Conservation (phyloP, 1,140 invertebrate genomes). For the Eciton burchellii region DNA sequence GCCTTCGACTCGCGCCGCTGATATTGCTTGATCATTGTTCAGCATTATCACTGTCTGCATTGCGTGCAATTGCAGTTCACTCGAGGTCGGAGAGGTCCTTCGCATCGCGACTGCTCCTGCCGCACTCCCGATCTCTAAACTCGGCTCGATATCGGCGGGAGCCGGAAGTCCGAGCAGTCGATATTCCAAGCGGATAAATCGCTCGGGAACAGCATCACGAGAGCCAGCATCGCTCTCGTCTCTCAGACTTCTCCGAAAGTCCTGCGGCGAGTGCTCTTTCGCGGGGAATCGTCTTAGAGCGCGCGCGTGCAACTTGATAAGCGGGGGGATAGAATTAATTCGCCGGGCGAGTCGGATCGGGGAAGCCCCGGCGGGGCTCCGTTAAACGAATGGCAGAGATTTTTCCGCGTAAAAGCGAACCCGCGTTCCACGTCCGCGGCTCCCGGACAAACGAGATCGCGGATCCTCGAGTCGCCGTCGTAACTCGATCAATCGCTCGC, state of each 20-base stretch:
- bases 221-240: not conserved
- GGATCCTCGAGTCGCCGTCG: constrained; percentile 38
- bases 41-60: too few species aligned
- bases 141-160: too few species aligned
- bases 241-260: constrained; percentile 29
- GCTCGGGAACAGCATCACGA: constrained; percentile 1
- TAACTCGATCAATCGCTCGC: constrained; percentile 56
- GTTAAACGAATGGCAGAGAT: constrained; percentile 61
- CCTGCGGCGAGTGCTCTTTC: constrained; percentile 33
- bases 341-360: constrained; percentile 46
- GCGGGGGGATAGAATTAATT: constrained; percentile 60
- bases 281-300: constrained; percentile 49
- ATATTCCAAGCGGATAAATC: not conserved
- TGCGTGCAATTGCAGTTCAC: too few species aligned
- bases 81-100: too few species aligned
- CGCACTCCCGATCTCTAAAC: too few species aligned
- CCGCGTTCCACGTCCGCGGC: constrained; percentile 41
- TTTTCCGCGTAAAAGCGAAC: constrained; percentile 59
- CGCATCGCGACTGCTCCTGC: too few species aligned
- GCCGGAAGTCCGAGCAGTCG: too few species aligned
- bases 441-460: constrained; percentile 57
- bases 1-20: too few species aligned
- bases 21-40: too few species aligned
- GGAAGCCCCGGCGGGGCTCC: constrained; percentile 45
- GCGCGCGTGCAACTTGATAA: constrained; percentile 60